Conservation (phyloP, 2,888 invertebrate species). For the Brachypalpus laphriformis region DNA sequence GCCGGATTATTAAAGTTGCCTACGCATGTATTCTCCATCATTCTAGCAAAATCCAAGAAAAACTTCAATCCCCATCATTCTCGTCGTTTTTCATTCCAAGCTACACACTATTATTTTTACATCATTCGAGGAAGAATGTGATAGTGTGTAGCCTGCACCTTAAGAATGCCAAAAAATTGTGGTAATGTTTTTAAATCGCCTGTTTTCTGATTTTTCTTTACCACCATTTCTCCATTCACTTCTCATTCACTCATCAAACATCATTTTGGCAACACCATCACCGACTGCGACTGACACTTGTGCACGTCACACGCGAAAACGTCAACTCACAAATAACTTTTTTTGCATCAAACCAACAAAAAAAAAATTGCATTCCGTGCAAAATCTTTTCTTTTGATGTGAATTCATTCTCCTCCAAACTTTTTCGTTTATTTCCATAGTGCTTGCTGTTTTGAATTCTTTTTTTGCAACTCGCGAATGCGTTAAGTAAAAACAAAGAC, state of each 20-base stretch:
- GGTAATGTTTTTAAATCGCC: too few species aligned
- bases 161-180: too few species aligned
- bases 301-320: constrained; percentile 47
- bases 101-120: too few species aligned
- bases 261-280: constrained; percentile 13
- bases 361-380: constrained; percentile 62
- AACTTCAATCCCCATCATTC: too few species aligned
- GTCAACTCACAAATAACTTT: constrained; percentile 31
- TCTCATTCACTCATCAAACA: background rate
- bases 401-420: background rate
- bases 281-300: background rate
- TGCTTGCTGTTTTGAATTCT: constrained; percentile 27
- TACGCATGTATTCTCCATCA: too few species aligned
- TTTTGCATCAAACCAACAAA: constrained; percentile 52
- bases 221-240: too few species aligned
- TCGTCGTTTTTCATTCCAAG: too few species aligned
- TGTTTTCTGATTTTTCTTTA: too few species aligned
- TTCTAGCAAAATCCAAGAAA: too few species aligned
- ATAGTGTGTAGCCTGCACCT: too few species aligned
- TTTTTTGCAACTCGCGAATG: background rate
- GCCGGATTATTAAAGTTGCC: too few species aligned
- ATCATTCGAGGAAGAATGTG: too few species aligned
- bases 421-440: constrained; percentile 31
- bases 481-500: background rate
- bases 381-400: constrained; percentile 46